Base-by-base conservation (phyloP, 64 coral and sea anemone genomes). In the Stichodactyla mertensii region DNA sequence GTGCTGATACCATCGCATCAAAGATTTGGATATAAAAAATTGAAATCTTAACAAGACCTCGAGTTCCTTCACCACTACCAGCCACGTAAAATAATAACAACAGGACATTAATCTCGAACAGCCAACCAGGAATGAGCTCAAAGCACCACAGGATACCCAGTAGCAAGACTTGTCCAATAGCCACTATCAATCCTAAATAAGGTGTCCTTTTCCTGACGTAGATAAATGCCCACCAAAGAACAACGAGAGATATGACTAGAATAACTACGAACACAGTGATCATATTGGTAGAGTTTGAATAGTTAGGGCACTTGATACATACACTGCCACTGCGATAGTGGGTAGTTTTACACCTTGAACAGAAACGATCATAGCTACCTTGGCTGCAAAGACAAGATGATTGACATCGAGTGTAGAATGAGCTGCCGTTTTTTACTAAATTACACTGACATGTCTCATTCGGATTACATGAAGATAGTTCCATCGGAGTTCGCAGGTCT, bases 21-120 rank as follows among this genome's bases (percentile, higher is more conserved):
- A 92, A 57, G 7, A 92, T 85, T 22, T 96, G 94, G 45, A 96
- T 87, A 78, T 96, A 92, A 64, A 96, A 96, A 23, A 96, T 84
- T 54, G 87, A 79, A 54, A 92, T 92, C 77, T 92, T 92, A 8
- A 95, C 55, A 7, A 92, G 64, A 36, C 94, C 94, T 61, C 85
- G 51, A 11, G 90, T 71, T 31, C 10, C 13, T 36, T 89, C 84
- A 6, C 87, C 88, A 22, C 83, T 87, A 84, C 94, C 91, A 56
- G 91, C 88, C 11, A 96, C 31, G 56, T 87, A 87, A 80, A 96
- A 78, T 19, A 96, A 52, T 55, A 92, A 86, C 4, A 83, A 67
- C 16, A 96, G 56, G 6, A 89, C 57, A 60, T 92, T 89, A 23
- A 89, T 77, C 83, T 92, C 91, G 55, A 96, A 83, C 0, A 96